Evolutionary conservation across 2,113 vertebrate genomes (phyloP).

Genomic region (Orthochromis indermauri): DNA sequence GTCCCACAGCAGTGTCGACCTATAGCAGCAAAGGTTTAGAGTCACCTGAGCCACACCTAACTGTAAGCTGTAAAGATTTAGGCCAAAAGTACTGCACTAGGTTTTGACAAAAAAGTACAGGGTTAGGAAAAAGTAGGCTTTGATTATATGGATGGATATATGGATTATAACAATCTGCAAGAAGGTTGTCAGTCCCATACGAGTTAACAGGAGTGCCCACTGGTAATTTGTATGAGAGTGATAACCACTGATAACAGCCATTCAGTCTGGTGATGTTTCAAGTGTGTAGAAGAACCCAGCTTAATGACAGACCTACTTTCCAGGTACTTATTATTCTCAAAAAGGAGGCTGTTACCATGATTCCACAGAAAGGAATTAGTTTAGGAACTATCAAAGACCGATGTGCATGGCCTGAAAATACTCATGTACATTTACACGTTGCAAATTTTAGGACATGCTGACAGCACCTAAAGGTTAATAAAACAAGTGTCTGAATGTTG

Average conservation of each 20-base stretch:
- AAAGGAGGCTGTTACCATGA: not conserved
- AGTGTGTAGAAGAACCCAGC: accelerated
- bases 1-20: not conserved
- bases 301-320: not conserved
- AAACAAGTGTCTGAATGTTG: not conserved
- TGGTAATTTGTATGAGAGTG: not conserved
- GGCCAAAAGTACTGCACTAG: not conserved
- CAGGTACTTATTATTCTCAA: not conserved
- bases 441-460: not conserved
- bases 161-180: not conserved
- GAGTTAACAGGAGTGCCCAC: not conserved
- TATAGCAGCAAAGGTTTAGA: not conserved
- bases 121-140: not conserved
- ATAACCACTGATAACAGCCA: not conserved
- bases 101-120: not conserved
- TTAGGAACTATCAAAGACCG: accelerated
- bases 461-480: not conserved
- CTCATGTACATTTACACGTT: not conserved
- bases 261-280: accelerated
- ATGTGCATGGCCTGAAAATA: not conserved
- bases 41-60: not conserved
- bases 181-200: not conserved
- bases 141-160: not conserved
- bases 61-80: not conserved
- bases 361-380: not conserved